Evolutionary conservation across 2,797 vertebrate genomes (phyloP).

Genomic region (Gymnopithys bicolor): DNA sequence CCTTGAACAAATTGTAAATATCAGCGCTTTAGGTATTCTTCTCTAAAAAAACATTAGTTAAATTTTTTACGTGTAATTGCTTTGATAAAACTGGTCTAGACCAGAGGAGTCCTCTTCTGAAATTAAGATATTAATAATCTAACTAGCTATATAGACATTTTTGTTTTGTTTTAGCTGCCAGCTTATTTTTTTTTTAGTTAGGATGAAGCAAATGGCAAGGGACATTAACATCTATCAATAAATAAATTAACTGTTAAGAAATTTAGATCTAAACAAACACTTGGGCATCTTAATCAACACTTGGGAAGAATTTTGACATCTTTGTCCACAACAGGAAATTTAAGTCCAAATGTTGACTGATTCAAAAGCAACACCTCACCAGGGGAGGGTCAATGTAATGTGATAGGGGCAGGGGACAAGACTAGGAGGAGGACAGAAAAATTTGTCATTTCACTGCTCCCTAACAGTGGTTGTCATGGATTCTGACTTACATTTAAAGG

Average conservation of each 20-base stretch:
- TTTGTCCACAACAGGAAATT: not conserved
- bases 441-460: not conserved
- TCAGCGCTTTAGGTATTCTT: conserved; percentile 28
- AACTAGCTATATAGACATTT: not conserved
- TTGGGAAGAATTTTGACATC: not conserved
- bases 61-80: not conserved
- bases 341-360: not conserved
- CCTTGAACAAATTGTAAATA: conserved; percentile 32
- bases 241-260: not conserved
- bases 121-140: conserved; percentile 2
- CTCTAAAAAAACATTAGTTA: not conserved
- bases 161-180: not conserved
- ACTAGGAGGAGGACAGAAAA: not conserved
- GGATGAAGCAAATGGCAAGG: not conserved
- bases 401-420: not conserved
- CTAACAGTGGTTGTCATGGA: not conserved
- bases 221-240: not conserved
- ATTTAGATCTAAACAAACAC: not conserved
- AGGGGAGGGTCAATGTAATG: accelerated
- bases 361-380: not conserved
- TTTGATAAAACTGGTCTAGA: not conserved
- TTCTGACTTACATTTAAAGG: not conserved
- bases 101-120: not conserved
- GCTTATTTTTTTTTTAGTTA: not conserved
- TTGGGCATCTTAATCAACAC: not conserved